Base-by-base conservation (phyloP, 2,113 vertebrate genomes). In the Syrmaticus mikado region DNA sequence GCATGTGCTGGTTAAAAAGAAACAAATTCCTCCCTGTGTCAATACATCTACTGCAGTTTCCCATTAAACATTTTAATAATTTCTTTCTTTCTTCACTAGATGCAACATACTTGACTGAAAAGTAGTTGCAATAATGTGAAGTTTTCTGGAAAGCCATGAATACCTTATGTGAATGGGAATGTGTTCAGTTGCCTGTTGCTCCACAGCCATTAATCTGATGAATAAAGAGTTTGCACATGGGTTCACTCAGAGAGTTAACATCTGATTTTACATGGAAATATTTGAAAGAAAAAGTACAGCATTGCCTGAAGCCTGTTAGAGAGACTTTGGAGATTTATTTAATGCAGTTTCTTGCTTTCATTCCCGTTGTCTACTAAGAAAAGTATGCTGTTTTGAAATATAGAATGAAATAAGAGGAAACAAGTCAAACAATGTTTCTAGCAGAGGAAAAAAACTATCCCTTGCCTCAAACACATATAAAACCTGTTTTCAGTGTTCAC, bases 351-450 rank as follows among this genome's bases (percentile, higher is more conserved):
- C 91, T 94, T 93, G 53, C 85, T 64, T 91, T 81, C 43, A n/a
- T 93, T 96, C 58, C 87, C 70, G 50, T 92, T 96, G 93, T 94
- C 85, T 96, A 34, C 93, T 90, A 93, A 67, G 78, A 90, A 94
- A 95, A 93, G 92, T 95, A 96, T 94, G 95, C 89, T 96, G 93
- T 96, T 97, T 96, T 94, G 95, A 97, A 97, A 97, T 87, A 76
- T 86, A 79, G 87, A 91, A 82, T 88, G n/a, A 94, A 96, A 91
- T 92, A 73, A 85, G 45, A 50, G 57, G 82, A 91, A 95, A 77
- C 87, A 87, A 96, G 89, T 87, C 91, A 92, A 97, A 91, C 72
- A 87, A 90, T 8, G 15, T 93, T 95, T 96, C 90, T 91, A 87
- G 66, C 46, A 67, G 96, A 92, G 72, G 32, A 80, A 77, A 52